phyloP scores from a whole-genome alignment of 2,888 invertebrate genomes.

The Stenolophus ochropezus region DNA sequence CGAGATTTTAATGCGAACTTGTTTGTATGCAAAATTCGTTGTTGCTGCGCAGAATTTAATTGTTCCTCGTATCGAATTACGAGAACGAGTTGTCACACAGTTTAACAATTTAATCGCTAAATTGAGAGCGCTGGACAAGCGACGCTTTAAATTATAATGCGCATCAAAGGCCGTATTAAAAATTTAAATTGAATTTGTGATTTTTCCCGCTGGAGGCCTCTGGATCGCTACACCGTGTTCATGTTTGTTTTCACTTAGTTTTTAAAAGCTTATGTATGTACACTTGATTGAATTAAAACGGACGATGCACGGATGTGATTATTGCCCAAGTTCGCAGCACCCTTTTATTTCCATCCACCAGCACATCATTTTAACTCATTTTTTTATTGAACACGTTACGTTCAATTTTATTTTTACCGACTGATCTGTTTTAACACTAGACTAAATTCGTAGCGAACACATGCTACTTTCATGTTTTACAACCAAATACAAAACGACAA shows the following conservation, averaged over 20 bases:
- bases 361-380: background rate
- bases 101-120: constrained; percentile 58
- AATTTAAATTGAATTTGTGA: constrained; percentile 51
- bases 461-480: too few relatives aligned
- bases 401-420: background rate
- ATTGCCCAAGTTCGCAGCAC: background rate
- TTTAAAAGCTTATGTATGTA: constrained; percentile 43
- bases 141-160: constrained; percentile 52
- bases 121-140: constrained; percentile 49
- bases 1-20: constrained; percentile 40
- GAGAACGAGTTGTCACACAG: constrained; percentile 52
- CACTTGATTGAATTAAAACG: constrained; percentile 29
- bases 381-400: background rate
- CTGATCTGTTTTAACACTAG: background rate
- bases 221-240: constrained; percentile 19
- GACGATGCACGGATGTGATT: constrained; percentile 10
- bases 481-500: too few relatives aligned
- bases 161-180: constrained; percentile 53
- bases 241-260: constrained; percentile 33
- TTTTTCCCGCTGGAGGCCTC: constrained; percentile 6
- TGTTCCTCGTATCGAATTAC: constrained; percentile 55
- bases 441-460: background rate
- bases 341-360: background rate
- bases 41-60: constrained; percentile 49
- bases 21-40: constrained; percentile 53